These are phyloP conservation scores for Myathropa florea DNA, from an alignment of 2,888 invertebrate genomes.

Conservation along the genomic window DNA sequence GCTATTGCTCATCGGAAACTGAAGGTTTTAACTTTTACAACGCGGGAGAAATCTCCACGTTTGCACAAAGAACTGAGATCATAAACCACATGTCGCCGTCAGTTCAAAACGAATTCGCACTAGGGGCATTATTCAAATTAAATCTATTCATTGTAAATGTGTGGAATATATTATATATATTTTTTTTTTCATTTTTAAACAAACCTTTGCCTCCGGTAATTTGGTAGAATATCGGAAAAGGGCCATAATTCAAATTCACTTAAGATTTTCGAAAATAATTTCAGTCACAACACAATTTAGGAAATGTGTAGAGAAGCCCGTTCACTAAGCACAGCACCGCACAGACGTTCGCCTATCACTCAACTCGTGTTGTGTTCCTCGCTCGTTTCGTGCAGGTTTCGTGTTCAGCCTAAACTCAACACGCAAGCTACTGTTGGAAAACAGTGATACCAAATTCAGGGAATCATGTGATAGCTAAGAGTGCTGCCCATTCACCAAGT, in stretches of 20 bases:
- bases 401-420: not conserved
- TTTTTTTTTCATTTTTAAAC: not conserved
- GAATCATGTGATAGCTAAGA: not conserved
- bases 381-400: not conserved
- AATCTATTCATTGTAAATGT: not conserved
- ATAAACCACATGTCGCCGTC: conserved; percentile 53
- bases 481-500: not conserved
- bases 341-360: conserved; percentile 34
- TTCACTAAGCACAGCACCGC: conserved; percentile 21
- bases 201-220: not conserved
- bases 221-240: not conserved
- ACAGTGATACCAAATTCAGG: not conserved
- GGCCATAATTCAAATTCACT: not conserved
- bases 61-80: conserved; percentile 40
- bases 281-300: not conserved
- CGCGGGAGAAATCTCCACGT: conserved; percentile 60
- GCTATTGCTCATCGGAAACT: not conserved
- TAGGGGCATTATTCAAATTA: not conserved
- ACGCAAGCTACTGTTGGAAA: not conserved
- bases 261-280: not conserved
- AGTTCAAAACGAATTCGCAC: conserved; percentile 15
- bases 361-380: not conserved
- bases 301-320: not conserved
- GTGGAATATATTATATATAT: not conserved
- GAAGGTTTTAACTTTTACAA: not conserved